Evolutionary conservation across 2,888 invertebrate species (phyloP).

Genomic region (Rapana venosa): DNA sequence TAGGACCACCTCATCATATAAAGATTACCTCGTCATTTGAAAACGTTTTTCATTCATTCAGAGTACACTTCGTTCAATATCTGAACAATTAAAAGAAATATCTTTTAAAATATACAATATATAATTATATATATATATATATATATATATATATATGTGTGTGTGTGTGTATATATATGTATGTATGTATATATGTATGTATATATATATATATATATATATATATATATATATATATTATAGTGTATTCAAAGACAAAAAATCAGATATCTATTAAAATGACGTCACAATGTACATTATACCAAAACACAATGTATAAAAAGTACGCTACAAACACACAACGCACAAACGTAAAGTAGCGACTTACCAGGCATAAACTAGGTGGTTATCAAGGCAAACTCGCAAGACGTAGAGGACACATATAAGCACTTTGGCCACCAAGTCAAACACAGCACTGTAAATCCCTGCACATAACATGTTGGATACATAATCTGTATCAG

Average conservation of each 20-base stretch:
- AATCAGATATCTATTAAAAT: no score
- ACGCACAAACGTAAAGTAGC: not conserved
- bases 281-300: not conserved
- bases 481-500: no score
- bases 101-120: no score
- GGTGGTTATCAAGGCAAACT: constrained; percentile 92
- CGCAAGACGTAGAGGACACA: constrained; percentile 96
- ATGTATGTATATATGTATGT: not conserved
- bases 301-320: not conserved
- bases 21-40: no score
- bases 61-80: no score
- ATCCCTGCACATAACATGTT: constrained; percentile 86
- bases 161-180: not conserved
- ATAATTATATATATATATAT: not conserved
- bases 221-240: not conserved
- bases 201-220: not conserved
- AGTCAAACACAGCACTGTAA: constrained; percentile 96
- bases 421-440: constrained; percentile 96
- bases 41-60: no score
- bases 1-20: no score
- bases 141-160: not conserved
- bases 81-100: no score
- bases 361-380: constrained; percentile 53
- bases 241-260: not conserved
- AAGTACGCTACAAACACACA: not conserved